These are phyloP conservation scores for Tenebrosternarchus preto DNA, from an alignment of 2,113 vertebrate species.

Conservation along the genomic window DNA sequence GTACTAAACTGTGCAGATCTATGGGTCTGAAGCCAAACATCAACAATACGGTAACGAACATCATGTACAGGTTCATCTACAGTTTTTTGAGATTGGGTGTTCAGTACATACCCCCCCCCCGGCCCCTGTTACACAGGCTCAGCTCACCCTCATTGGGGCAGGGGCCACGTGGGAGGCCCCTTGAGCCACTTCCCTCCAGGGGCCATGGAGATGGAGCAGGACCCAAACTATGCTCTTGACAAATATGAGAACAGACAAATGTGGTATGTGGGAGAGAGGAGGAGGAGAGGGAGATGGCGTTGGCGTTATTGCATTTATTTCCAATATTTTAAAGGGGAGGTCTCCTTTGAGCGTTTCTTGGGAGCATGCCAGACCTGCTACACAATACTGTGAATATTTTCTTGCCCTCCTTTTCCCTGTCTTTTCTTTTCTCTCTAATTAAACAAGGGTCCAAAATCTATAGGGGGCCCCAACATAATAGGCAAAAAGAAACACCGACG, in stretches of 20 bases:
- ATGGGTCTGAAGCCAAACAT: too few relatives aligned
- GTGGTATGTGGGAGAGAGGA: conserved; percentile 36
- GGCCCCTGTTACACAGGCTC: neutral
- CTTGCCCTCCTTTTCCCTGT: neutral
- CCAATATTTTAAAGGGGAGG: conserved; percentile 60
- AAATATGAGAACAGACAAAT: conserved; percentile 63
- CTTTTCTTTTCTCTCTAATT: conserved; percentile 29
- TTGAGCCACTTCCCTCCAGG: conserved; percentile 13
- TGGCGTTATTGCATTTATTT: conserved; percentile 37
- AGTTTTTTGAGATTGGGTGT: neutral
- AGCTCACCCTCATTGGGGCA: neutral
- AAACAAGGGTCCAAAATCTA: neutral
- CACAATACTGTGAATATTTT: conserved; percentile 45
- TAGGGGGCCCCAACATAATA: conserved; percentile 29
- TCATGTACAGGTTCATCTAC: too few relatives aligned
- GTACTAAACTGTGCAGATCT: too few relatives aligned
- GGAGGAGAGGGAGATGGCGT: neutral
- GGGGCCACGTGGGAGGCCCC: neutral
- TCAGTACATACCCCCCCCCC: neutral
- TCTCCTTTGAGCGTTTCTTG: conserved; percentile 70
- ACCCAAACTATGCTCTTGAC: conserved; percentile 66
- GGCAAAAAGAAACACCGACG: conserved; percentile 3
- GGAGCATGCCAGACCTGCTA: conserved; percentile 68
- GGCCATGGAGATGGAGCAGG: conserved; percentile 69
- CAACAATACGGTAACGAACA: too few relatives aligned